These are phyloP conservation scores for Autographa gamma DNA, from an alignment of 2,888 invertebrate genomes.

Conservation along the genomic window DNA sequence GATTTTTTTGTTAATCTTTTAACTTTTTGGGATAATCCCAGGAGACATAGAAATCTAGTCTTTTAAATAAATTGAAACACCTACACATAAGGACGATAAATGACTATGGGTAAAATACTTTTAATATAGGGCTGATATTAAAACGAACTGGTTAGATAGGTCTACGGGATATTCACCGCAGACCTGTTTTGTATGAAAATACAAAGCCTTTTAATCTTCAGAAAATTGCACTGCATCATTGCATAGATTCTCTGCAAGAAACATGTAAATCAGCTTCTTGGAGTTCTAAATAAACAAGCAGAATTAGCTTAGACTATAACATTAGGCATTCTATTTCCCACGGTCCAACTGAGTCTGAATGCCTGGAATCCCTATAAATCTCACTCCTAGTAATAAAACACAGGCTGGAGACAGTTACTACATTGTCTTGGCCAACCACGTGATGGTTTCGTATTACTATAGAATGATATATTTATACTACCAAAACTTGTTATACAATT, in stretches of 20 bases:
- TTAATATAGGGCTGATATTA: background rate
- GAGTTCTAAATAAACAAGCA: background rate
- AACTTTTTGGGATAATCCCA: background rate
- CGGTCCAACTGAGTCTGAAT: background rate
- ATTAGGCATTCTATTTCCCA: conserved; percentile 12
- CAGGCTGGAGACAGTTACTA: background rate
- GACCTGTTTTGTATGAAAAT: background rate
- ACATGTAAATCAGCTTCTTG: background rate
- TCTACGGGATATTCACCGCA: background rate
- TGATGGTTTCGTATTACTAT: background rate
- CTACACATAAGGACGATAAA: background rate
- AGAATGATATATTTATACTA: background rate
- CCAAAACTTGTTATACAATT: background rate
- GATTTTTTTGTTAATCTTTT: no score
- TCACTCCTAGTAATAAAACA: background rate
- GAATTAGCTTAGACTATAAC: background rate
- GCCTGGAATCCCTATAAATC: conserved; percentile 14
- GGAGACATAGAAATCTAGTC: background rate
- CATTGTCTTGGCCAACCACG: background rate
- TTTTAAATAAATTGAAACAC: background rate
- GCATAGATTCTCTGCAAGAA: background rate
- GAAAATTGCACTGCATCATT: background rate
- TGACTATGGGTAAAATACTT: no score
- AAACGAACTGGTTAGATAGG: background rate
- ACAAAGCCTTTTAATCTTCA: background rate